These are phyloP conservation scores for Pristionchus mayeri DNA, from an alignment of 2,888 invertebrate species.

Conservation along the genomic window DNA sequence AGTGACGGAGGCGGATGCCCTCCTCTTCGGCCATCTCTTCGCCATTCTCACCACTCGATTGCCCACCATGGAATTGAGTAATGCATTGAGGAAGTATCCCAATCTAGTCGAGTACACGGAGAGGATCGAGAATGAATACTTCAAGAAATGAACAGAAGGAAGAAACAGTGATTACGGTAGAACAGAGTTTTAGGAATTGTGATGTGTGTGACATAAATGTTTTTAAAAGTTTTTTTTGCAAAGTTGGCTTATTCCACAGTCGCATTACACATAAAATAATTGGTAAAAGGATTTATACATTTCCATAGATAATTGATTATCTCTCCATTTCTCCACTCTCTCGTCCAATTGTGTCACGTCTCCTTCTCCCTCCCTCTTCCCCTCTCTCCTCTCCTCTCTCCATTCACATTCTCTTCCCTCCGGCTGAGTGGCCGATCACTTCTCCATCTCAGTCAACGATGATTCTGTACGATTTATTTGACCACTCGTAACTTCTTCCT, in stretches of 20 bases:
- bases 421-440: constrained; percentile 36
- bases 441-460: constrained; percentile 5
- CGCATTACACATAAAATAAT: too few species aligned
- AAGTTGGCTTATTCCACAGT: neutral
- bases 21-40: constrained; percentile 97
- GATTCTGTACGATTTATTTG: constrained; percentile 32
- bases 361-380: constrained; percentile 5
- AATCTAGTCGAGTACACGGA: constrained; percentile 88
- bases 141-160: constrained; percentile 54
- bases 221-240: neutral
- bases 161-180: neutral
- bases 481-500: neutral
- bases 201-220: constrained; percentile 37
- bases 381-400: neutral
- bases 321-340: neutral
- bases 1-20: constrained; percentile 91
- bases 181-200: constrained; percentile 16
- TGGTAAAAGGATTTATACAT: neutral
- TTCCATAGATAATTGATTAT: neutral
- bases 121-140: constrained; percentile 83
- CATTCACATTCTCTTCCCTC: constrained; percentile 40
- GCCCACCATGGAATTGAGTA: constrained; percentile 87
- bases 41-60: constrained; percentile 89
- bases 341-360: neutral
- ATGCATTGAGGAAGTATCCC: constrained; percentile 85